Evolutionary conservation across 2,113 vertebrate genomes (phyloP), one percentile per base, ranked within the genome.

Genomic region (Micronisus gabar): DNA sequence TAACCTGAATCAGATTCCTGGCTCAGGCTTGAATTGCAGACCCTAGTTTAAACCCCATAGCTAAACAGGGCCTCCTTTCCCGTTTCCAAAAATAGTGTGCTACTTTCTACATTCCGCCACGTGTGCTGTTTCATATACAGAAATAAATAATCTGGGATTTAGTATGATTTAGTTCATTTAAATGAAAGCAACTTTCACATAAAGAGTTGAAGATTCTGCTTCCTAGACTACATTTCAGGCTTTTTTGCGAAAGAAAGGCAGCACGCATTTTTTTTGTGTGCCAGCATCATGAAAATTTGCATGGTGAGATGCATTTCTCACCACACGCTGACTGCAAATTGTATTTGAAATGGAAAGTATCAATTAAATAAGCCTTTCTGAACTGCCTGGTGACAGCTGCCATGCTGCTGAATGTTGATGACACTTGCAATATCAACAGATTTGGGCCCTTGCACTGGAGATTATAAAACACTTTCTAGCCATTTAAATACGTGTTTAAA

Each of bases 331-430:
- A 86, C 94, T 96, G 93, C 86, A 97, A 97, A 97, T 97, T 97
- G 94, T 95, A 91, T 97, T 97, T 96, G 93, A 92, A 95, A 97
- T 97, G 76, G 93, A 87, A 97, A 95, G 75, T 96, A 97, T 97
- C 96, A 97, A 97, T 97, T 97, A 97, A 96, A 96, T 96, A 91
- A 94, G 88, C 90, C 80, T 95, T 93, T 90, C 94, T 96, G 97
- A 96, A 95, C 92, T 93, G 94, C 93, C 70, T 93, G 91, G 81
- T 92, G 93, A 89, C 88, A 95, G 89, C 95, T 96, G 93, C 83
- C 90, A 59, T 48, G 72, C 91, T 93, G 84, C 89, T 95, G 94
- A 95, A 95, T 80, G 93, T 81, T 85, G 95, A 89, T 43, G 18
- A 66, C 94, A 87, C 62, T 96, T 84, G 58, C 38, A 78, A 86